Base-by-base conservation (phyloP, 1,140 invertebrate species). In the Brachionus calyciflorus region DNA sequence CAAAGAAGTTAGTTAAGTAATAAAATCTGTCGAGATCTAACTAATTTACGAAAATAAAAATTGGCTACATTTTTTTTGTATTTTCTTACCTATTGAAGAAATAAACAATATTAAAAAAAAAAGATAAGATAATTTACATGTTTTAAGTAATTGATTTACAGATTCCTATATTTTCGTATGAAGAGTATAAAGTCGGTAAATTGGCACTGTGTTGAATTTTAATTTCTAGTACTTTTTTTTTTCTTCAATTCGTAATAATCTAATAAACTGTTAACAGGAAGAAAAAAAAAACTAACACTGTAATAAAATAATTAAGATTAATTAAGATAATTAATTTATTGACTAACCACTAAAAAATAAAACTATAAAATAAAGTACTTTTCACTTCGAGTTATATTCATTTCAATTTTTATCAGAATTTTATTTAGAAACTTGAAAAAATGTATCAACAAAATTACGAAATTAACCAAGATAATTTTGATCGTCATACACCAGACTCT, bases 231-330 rank as follows among this genome's bases (percentile, higher is more conserved):
- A n/a, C n/a, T n/a, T n/a, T n/a, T n/a, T n/a, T 65, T 41, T 17
- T 60, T 33, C 26, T 37, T 40, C 30, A 9, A 44, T 24, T 28
- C 24, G 30, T 44, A 44, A 65, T 14, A 44, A 44, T 65, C 30
- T 44, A 65, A 41, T 65, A 65, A 65, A 65, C 60, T 65, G 60
- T 65, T 65, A 65, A 65, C n/a, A n/a, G n/a, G n/a, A n/a, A n/a
- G n/a, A n/a, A n/a, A n/a, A n/a, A n/a, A n/a, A n/a, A n/a, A n/a
- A 65, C 24, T 65, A 65, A 65, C 60, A 65, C 60, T 65, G 40
- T 65, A 14, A 65, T 65, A 65, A 65, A 65, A 65, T 44, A 65
- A 65, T 65, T 63, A 63, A 63, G 57, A 63, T 63, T 65, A 65
- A 65, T 65, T 65, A 24, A 65, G 60, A 65, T 65, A 65, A 65